phyloP scores from a whole-genome alignment of 2,113 vertebrate genomes.

The Notarius lentiginosus region DNA sequence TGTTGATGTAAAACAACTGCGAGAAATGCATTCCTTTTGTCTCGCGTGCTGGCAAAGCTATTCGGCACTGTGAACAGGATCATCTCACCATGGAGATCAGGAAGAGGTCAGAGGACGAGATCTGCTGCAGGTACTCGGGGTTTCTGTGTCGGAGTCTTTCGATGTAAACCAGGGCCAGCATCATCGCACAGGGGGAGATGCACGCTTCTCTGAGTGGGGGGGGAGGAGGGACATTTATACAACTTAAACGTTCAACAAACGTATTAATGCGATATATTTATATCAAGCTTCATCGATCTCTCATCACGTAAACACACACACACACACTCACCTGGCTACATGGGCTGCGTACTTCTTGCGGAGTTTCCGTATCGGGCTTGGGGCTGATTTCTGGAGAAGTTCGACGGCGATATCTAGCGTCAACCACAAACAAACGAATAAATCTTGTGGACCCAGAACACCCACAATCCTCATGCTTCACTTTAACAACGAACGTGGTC shows the following conservation, averaged over 20 bases:
- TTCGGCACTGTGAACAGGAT: background rate
- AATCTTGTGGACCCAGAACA: background rate
- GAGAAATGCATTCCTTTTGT: background rate
- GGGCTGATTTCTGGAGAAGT: conserved; percentile 94
- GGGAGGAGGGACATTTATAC: background rate
- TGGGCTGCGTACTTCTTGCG: conserved; percentile 95
- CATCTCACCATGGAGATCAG: conserved; percentile 92
- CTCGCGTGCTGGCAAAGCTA: too few species aligned
- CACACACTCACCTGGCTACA: conserved; percentile 83
- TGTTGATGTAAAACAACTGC: too few species aligned
- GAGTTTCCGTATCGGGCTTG: conserved; percentile 91
- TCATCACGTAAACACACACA: conserved; percentile 41
- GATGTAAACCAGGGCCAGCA: conserved; percentile 97
- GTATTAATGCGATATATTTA: background rate
- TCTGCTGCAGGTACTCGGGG: conserved; percentile 95
- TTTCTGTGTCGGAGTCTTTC: conserved; percentile 94
- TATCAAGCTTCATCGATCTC: background rate
- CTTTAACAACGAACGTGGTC: background rate
- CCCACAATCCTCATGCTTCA: background rate
- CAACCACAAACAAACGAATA: background rate
- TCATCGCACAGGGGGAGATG: conserved; percentile 97
- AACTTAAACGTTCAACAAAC: background rate
- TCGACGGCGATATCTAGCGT: conserved; percentile 94
- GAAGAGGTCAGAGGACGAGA: conserved; percentile 97
- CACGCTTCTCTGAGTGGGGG: conserved; percentile 84